Evolutionary conservation across 2,113 vertebrate genomes (phyloP), one percentile per base, ranked within the genome.

Genomic region (Poicephalus gulielmi): DNA sequence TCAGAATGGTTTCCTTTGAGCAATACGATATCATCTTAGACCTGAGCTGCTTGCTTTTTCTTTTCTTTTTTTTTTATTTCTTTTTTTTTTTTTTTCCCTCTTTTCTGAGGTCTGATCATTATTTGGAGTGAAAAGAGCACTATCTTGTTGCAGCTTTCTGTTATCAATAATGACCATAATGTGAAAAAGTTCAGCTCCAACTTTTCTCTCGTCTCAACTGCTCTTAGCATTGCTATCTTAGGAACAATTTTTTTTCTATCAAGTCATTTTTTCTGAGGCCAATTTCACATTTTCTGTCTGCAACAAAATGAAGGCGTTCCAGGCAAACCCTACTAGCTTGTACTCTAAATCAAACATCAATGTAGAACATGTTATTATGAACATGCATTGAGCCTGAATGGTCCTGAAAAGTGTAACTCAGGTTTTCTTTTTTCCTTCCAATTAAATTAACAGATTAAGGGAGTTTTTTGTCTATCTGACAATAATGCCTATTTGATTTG

Each of bases 391-490:
- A 94, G 50, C 39, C 60, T 71, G 47, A 84, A 87, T 43, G 63
- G 28, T 78, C 83, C 37, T 81, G 68, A 94, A 95, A 96, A 89
- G 18, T 63, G 23, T 22, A 81, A 37, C 28, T 67, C 37, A 47
- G 63, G 18, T 67, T 91, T 94, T 84, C 31, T 22, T 73, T 90
- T 79, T 67, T 75, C 64, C 55, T 96, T 92, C 57, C 80, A 92
- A 93, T 92, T 96, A 96, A 84, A 90, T 88, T 79, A 88, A 69
- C 64, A 79, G 60, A 87, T 24, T 39, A 41, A 92, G 41, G 22
- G 35, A 22, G 8, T 23, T 90, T 91, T 86, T 66, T 81, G 8
- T 70, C 78, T 95, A 7, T 87, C 71, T 86, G 49, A 69, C 52
- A 88, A 63, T 35, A 62, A 8, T 5, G 37, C 5, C 62, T 77